Percentiles rank a stretch among this genome's conserved stretches.
Evolutionary conservation across 2,113 vertebrate genomes (phyloP).

Genomic region (Cervus canadensis): DNA sequence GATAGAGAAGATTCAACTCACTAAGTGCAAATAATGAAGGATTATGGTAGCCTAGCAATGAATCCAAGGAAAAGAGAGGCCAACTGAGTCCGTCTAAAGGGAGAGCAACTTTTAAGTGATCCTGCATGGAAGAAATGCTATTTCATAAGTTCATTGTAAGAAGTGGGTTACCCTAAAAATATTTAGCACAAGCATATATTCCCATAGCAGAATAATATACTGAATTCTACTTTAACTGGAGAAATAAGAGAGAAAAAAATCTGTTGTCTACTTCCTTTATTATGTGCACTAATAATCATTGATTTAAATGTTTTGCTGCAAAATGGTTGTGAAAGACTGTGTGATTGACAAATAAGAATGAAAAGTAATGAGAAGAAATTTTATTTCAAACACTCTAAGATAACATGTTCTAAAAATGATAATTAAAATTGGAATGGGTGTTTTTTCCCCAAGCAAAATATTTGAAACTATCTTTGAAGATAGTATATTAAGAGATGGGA

Average conservation of each 20-base stretch:
- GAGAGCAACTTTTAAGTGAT: not conserved
- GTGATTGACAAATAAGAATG: constrained; percentile 26
- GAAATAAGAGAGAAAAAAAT: not conserved
- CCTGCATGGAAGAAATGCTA: not conserved
- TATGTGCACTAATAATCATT: not conserved
- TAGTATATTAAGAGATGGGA: not conserved
- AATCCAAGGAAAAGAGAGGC: not conserved
- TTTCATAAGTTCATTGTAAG: not conserved
- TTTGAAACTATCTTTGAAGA: constrained; percentile 51
- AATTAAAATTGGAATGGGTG: constrained; percentile 28
- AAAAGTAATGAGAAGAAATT: constrained; percentile 9
- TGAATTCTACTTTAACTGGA: not conserved
- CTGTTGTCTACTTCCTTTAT: not conserved
- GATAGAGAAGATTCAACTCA: not conserved
- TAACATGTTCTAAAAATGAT: constrained; percentile 15
- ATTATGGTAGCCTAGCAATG: not conserved
- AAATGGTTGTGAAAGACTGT: not conserved
- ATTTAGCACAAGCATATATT: not conserved
- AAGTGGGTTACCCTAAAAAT: not conserved
- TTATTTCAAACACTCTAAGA: constrained; percentile 16
- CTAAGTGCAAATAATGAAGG: not conserved
- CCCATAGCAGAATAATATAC: not conserved
- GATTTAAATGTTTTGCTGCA: not conserved
- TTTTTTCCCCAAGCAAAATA: constrained; percentile 38
- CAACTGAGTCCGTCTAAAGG: not conserved